A percentile compares a stretch with the other conserved stretches of the same genome.
These are phyloP conservation scores for Serinus canaria DNA, from an alignment of 2,113 vertebrate species.

Conservation along the genomic window DNA sequence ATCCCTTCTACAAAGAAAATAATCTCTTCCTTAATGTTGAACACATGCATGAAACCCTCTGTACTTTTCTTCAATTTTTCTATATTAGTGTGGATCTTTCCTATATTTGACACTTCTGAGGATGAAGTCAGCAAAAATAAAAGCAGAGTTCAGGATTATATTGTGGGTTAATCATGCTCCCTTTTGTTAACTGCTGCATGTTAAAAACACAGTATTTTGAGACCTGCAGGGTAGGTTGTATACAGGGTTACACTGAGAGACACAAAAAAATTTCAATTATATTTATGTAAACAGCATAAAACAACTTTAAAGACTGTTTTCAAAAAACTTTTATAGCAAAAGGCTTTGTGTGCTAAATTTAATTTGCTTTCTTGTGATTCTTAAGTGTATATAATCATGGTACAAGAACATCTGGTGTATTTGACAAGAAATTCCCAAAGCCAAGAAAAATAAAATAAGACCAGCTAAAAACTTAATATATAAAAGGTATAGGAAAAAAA, in stretches of 20 bases:
- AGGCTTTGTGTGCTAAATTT: neutral
- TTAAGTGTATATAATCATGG: neutral
- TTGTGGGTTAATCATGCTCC: neutral
- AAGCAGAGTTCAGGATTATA: neutral
- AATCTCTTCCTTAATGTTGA: neutral
- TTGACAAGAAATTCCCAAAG: neutral
- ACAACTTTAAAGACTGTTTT: neutral
- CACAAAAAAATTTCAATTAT: neutral
- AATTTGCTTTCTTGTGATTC: neutral
- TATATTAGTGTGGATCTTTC: neutral
- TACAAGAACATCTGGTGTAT: neutral
- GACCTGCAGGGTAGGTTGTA: neutral
- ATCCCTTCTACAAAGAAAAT: neutral
- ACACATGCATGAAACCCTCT: neutral
- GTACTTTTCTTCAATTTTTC: neutral
- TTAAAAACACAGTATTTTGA: neutral
- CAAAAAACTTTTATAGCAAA: neutral
- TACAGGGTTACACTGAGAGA: neutral
- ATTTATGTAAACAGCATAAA: neutral
- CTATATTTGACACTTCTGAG: neutral
- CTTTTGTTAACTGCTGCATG: neutral
- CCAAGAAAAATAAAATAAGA: neutral
- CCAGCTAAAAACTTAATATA: neutral
- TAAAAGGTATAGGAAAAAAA: neutral
- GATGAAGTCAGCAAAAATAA: neutral